phyloP scores from a whole-genome alignment of 2,888 invertebrate species.

The Leptarthrus brevirostris region DNA sequence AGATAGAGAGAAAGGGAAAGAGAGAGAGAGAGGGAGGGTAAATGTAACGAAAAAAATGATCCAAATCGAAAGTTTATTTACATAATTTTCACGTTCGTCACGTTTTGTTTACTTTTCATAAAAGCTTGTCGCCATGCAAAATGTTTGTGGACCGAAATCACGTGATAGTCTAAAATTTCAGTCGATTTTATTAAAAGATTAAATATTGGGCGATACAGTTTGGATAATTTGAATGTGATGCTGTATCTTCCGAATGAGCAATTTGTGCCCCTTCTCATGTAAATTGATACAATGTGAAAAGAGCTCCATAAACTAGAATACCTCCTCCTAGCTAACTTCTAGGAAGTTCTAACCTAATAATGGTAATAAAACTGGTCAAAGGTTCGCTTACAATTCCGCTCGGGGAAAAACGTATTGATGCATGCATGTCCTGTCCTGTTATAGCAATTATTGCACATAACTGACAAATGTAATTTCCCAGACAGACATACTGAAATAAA shows the following conservation, averaged over 20 bases:
- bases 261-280: no score
- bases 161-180: not conserved
- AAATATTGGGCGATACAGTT: not conserved
- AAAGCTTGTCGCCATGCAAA: conserved; percentile 28
- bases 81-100: conserved; percentile 34
- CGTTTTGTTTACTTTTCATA: conserved; percentile 34
- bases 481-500: conserved; percentile 28
- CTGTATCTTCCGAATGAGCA: no score
- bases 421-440: conserved; percentile 33
- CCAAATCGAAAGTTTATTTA: conserved; percentile 19
- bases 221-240: no score
- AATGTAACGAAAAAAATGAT: not conserved
- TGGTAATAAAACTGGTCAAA: not conserved
- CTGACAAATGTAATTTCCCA: conserved; percentile 41
- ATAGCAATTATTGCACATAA: conserved; percentile 27
- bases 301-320: not conserved
- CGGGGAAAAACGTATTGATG: conserved; percentile 1
- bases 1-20: not conserved
- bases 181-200: not conserved
- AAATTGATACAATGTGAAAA: no score
- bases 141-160: not conserved
- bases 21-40: not conserved
- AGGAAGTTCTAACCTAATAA: not conserved
- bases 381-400: not conserved
- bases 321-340: not conserved